Conservation (phyloP, 2,113 vertebrate genomes). For the Osmerus mordax region DNA sequence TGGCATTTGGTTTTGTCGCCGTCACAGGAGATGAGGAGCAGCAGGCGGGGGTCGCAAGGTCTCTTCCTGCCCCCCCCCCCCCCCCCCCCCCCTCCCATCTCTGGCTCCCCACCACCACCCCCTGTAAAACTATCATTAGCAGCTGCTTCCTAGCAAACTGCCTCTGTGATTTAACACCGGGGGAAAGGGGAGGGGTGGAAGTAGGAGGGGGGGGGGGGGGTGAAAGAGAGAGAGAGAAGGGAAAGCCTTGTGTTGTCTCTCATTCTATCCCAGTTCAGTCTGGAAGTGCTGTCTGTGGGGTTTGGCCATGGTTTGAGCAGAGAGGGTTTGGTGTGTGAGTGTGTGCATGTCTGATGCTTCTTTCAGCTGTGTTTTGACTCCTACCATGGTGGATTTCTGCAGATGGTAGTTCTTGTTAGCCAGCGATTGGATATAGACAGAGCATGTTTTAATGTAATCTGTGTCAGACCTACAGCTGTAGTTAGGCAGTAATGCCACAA, state of each 20-base stretch:
- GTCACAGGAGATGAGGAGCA: constrained; percentile 77
- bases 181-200: constrained; percentile 19
- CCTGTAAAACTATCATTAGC: constrained; percentile 64
- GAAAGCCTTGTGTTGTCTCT: constrained; percentile 9
- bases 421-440: background rate
- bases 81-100: background rate
- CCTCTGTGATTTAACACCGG: constrained; percentile 77
- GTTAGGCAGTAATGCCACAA: too few relatives aligned
- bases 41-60: constrained; percentile 79
- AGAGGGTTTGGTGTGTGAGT: constrained; percentile 1
- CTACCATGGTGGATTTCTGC: constrained; percentile 4
- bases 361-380: constrained; percentile 10
- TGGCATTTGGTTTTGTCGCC: constrained; percentile 69
- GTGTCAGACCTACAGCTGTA: too few relatives aligned
- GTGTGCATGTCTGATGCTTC: constrained; percentile 10
- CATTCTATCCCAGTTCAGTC: background rate
- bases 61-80: constrained; percentile 71
- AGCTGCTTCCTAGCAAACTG: constrained; percentile 82
- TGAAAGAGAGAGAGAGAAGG: background rate
- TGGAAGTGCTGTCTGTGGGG: background rate
- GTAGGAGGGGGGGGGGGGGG: background rate
- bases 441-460: background rate
- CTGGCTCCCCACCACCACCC: background rate
- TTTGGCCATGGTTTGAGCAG: background rate
- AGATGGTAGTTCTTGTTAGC: constrained; percentile 5